These are phyloP conservation scores for Cyphomyrus discorhynchus DNA, from an alignment of 2,113 vertebrate genomes.

Conservation along the genomic window DNA sequence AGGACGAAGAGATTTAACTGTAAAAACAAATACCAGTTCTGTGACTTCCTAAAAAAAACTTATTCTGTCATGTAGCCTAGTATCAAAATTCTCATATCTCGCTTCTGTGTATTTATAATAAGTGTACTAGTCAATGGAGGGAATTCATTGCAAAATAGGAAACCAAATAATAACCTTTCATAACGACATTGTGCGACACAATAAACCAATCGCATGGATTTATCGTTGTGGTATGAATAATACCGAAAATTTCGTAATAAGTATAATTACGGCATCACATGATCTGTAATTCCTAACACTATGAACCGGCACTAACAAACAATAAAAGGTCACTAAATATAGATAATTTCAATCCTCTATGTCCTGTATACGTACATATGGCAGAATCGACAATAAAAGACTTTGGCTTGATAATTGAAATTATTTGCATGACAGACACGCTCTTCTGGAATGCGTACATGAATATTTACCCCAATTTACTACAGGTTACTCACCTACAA, in stretches of 20 bases:
- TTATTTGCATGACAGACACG: neutral
- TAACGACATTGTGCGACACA: neutral
- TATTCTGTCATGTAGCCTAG: neutral
- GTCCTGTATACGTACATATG: neutral
- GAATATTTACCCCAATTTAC: neutral
- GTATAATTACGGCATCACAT: neutral
- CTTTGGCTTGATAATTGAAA: neutral
- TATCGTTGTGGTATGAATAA: neutral
- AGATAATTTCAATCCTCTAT: neutral
- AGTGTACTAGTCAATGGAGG: neutral
- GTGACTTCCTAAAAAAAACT: neutral
- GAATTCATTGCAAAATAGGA: neutral
- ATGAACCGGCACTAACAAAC: neutral
- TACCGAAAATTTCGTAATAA: neutral
- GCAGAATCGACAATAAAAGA: neutral
- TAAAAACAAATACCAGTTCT: neutral
- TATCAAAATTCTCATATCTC: neutral
- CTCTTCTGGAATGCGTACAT: neutral
- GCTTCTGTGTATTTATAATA: neutral
- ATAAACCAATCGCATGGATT: neutral
- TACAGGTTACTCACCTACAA: conserved; percentile 7
- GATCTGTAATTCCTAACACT: neutral
- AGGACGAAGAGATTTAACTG: neutral
- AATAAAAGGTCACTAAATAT: neutral
- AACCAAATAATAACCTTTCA: neutral